Percentiles rank a stretch among this genome's conserved stretches.
Evolutionary conservation across 1,140 invertebrate genomes (phyloP).

Genomic region (Bombyx mandarina): DNA sequence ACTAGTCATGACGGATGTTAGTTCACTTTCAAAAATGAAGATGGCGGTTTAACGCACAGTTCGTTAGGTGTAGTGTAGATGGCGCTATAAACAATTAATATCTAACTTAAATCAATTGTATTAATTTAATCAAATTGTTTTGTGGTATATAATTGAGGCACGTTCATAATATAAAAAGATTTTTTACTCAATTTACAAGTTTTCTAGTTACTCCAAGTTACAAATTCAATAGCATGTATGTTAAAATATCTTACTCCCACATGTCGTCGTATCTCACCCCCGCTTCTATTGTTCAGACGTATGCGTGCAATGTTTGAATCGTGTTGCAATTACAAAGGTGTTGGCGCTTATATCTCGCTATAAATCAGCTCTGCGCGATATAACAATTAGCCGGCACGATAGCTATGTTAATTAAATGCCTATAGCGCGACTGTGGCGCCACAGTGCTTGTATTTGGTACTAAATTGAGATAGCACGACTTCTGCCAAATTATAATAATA

Average conservation of each 20-base stretch:
- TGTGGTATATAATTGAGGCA: too few species aligned
- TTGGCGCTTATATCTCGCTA: slow-evolving; percentile 50
- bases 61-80: slow-evolving; percentile 14
- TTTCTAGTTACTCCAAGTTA: too few species aligned
- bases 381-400: slow-evolving; percentile 72
- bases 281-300: slow-evolving; percentile 29
- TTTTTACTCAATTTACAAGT: too few species aligned
- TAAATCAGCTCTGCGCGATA: slow-evolving; percentile 71
- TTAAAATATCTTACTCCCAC: slow-evolving; percentile 14
- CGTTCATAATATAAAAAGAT: too few species aligned
- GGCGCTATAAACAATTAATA: slow-evolving; percentile 24
- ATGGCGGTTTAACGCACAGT: too few species aligned
- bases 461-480: slow-evolving; percentile 6
- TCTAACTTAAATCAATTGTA: background rate
- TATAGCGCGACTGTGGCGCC: slow-evolving; percentile 50
- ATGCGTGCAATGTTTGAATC: slow-evolving; percentile 43
- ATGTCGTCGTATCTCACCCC: slow-evolving; percentile 14
- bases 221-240: background rate
- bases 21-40: too few species aligned
- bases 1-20: too few species aligned
- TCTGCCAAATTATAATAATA: background rate
- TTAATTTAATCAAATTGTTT: too few species aligned
- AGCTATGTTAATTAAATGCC: slow-evolving; percentile 72
- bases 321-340: slow-evolving; percentile 67
- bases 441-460: slow-evolving; percentile 23